Conservation (phyloP, 2,888 invertebrate species). For the Drosophila rellima region DNA sequence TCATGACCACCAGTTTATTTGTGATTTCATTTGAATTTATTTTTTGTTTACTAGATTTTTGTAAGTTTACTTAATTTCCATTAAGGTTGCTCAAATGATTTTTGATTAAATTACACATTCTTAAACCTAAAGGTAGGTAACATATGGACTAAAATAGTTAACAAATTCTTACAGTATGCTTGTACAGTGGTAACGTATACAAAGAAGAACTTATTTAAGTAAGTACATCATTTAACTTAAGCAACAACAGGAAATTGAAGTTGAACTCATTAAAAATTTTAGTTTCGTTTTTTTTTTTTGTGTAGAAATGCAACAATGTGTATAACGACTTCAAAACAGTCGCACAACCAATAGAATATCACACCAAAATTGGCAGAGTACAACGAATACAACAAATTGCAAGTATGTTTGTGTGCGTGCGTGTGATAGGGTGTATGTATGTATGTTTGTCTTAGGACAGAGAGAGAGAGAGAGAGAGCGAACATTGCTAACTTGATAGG, state of each 20-base stretch:
- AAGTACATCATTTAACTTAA: conserved; percentile 55
- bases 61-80: conserved; percentile 71
- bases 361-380: conserved; percentile 82
- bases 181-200: conserved; percentile 55
- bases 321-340: conserved; percentile 76
- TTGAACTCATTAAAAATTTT: conserved; percentile 51
- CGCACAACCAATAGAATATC: conserved; percentile 85
- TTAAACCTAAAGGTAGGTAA: conserved; percentile 76
- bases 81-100: conserved; percentile 78
- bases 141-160: conserved; percentile 80
- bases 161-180: conserved; percentile 67
- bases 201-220: conserved; percentile 56
- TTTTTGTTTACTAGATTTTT: conserved; percentile 55
- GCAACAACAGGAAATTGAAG: conserved; percentile 74
- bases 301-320: conserved; percentile 80
- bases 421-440: conserved; percentile 26
- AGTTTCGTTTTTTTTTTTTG: conserved; percentile 35
- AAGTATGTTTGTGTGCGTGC: conserved; percentile 33
- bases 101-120: conserved; percentile 78
- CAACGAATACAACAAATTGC: conserved; percentile 73
- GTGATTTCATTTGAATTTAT: conserved; percentile 44
- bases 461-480: conserved; percentile 46
- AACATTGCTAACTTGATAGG: conserved; percentile 72
- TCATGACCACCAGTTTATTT: conserved; percentile 76
- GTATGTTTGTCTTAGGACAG: conserved; percentile 25